Evolutionary conservation across 2,113 vertebrate species (phyloP).

Genomic region (Taxidea taxus): DNA sequence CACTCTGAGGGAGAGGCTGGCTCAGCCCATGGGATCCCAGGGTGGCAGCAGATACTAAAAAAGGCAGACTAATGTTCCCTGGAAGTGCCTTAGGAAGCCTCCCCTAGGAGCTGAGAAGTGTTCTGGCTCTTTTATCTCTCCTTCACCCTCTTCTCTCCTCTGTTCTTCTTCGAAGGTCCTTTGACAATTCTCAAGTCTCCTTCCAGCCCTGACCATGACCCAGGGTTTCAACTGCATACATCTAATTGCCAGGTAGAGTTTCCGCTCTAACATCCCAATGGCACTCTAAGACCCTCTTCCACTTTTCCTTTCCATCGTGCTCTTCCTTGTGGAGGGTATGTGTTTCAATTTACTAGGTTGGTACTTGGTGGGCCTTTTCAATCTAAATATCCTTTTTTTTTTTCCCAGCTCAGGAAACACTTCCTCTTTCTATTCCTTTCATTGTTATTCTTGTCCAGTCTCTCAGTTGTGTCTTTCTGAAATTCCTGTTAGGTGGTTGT

Average conservation of each 20-base stretch:
- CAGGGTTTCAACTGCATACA: not conserved
- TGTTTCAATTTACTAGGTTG: not conserved
- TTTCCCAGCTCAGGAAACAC: not conserved
- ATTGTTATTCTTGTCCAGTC: not conserved
- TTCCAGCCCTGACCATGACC: not conserved
- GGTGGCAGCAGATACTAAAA: not conserved
- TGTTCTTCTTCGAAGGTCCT: not conserved
- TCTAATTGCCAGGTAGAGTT: not conserved
- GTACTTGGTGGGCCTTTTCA: not conserved
- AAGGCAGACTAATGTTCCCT: not conserved
- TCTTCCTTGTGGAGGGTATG: not conserved
- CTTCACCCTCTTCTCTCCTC: not conserved
- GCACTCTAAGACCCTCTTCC: not conserved
- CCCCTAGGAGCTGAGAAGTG: not conserved
- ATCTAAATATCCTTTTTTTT: not conserved
- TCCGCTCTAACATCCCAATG: not conserved
- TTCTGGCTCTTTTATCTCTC: not conserved
- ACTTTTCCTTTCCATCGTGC: not conserved
- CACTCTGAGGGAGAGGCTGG: not conserved
- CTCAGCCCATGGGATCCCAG: not conserved
- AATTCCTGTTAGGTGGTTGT: not conserved
- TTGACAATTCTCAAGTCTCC: not conserved
- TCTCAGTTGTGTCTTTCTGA: conserved; percentile 11
- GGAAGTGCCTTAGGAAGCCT: not conserved
- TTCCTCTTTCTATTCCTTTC: not conserved